Evolutionary conservation across 2,113 vertebrate genomes (phyloP).

Genomic region (Paraplagusia blochii): DNA sequence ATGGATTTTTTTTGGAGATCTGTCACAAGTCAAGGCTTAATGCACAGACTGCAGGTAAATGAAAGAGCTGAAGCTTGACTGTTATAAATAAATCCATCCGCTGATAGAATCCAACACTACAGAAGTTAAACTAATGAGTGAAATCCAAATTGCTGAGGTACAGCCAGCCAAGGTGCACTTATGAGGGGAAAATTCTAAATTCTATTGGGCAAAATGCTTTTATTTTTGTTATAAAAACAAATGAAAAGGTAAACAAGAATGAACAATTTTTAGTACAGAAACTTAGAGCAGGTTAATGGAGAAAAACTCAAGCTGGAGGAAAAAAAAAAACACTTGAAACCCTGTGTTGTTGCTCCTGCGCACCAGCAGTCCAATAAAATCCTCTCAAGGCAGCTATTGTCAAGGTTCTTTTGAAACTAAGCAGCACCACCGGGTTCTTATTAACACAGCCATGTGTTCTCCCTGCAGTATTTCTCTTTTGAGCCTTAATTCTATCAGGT

Average conservation of each 20-base stretch:
- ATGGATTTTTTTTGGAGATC: conserved; percentile 1
- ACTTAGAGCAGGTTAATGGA: conserved; percentile 11
- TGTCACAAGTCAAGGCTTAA: conserved; percentile 11
- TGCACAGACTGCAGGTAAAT: conserved; percentile 15
- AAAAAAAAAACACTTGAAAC: conserved; percentile 7
- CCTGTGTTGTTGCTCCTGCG: conserved; percentile 12
- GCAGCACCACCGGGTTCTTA: conserved; percentile 41
- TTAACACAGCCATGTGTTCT: conserved; percentile 36
- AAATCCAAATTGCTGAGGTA: no score
- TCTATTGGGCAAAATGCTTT: neutral
- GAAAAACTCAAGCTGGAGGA: neutral
- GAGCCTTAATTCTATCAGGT: neutral
- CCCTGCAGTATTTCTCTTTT: conserved; percentile 22
- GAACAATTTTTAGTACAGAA: conserved; percentile 15
- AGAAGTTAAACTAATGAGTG: no score
- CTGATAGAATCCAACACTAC: no score
- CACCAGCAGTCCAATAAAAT: conserved; percentile 29
- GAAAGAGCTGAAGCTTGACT: neutral
- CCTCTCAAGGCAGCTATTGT: conserved; percentile 23
- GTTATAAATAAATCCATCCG: neutral
- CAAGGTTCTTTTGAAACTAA: conserved; percentile 20
- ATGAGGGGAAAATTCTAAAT: no score
- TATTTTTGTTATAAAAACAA: conserved; percentile 25
- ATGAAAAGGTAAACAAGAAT: conserved; percentile 1
- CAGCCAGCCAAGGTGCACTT: no score